phyloP scores from a whole-genome alignment of 2,113 vertebrate species.

The Rhea pennata region DNA sequence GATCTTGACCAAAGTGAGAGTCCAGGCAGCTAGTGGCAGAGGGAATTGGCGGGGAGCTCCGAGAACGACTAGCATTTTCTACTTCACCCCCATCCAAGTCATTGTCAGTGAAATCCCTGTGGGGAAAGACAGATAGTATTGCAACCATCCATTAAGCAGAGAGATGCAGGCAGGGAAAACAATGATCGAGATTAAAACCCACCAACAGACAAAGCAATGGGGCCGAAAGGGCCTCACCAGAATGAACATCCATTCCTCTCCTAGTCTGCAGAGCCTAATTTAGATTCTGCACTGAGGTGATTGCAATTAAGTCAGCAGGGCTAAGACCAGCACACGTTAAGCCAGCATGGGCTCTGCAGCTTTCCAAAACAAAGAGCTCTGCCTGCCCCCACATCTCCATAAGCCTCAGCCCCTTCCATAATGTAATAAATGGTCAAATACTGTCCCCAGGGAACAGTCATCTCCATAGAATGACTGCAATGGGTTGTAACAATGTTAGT shows the following conservation, averaged over 20 bases:
- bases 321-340: background rate
- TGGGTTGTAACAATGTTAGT: background rate
- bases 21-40: slow-evolving; percentile 70
- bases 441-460: background rate
- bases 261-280: background rate
- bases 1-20: slow-evolving; percentile 74
- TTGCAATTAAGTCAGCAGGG: background rate
- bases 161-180: background rate
- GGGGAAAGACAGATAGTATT: background rate
- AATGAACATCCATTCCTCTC: background rate
- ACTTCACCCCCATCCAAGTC: slow-evolving; percentile 84
- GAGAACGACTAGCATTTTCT: slow-evolving; percentile 76
- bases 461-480: background rate
- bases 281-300: background rate
- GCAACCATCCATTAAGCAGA: background rate
- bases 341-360: background rate
- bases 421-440: rapidly evolving
- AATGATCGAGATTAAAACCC: background rate
- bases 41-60: slow-evolving; percentile 72
- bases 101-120: slow-evolving; percentile 87
- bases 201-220: background rate
- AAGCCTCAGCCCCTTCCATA: background rate
- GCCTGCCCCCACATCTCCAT: background rate
- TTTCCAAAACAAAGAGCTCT: background rate
- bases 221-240: background rate